Evolutionary conservation across 2,888 invertebrate species (phyloP), one percentile per base, ranked within the genome.

Genomic region (Melieria omissa): DNA sequence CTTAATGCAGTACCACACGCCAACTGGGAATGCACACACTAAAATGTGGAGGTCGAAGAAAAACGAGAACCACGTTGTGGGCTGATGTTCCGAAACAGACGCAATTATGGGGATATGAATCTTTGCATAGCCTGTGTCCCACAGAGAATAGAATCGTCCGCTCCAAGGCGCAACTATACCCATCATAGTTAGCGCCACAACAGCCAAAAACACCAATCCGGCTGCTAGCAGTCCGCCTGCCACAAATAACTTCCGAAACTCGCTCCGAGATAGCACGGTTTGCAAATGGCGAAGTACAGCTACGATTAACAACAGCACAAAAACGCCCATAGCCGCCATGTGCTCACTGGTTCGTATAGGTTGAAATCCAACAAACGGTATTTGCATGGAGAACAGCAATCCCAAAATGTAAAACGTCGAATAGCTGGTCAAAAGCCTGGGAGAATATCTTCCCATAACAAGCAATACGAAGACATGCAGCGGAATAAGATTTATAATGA

Each of bases 91-190:
- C 0, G 98, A 98, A 41, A 99, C 99, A 0, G 98, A 98, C 0
- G 99, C 99, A 79, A 99, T 99, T 83, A 99, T 99, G 3, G 99
- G 99, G 82, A 99, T 99, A 88, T 99, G 99, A 81, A 99, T 97
- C 88, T 99, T 99, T 6, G 99, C 99, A 87, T 99, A 99, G 16
- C 97, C 98, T 0, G 99, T 99, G 86, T 99, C 99, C 99, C 99
- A 99, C 5, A 99, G 89, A 0, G 99, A 98, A 87, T 99, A 99
- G 88, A 99, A 99, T 79, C 99, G 91, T 83, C 84, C 89, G 82
- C 88, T 89, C 89, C 89, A 89, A 6, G 99, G 99, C 4, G 99
- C 99, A 78, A 99, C 94, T 78, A 97, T 92, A 71, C 99, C 98
- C 81, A 94, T 89, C 85, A 97, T 95, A 0, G 99, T 99, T n/a